These are phyloP conservation scores for Halyomorpha halys DNA, from an alignment of 1,140 invertebrate genomes.

Conservation along the genomic window DNA sequence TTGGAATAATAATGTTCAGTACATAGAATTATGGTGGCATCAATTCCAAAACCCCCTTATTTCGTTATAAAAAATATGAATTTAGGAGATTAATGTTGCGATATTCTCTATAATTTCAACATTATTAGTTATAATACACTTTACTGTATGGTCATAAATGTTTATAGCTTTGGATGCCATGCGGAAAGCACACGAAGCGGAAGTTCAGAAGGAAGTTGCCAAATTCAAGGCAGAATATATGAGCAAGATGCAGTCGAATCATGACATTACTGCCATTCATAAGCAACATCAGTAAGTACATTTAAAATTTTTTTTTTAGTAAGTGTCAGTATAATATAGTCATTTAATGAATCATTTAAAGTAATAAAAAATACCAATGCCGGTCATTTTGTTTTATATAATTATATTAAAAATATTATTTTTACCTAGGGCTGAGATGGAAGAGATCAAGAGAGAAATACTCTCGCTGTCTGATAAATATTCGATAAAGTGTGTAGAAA, in stretches of 20 bases:
- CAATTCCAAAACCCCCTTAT: too few relatives aligned
- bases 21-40: too few relatives aligned
- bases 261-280: conserved; percentile 44
- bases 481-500: conserved; percentile 83
- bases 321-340: too few relatives aligned
- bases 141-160: not conserved
- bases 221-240: conserved; percentile 78
- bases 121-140: not conserved
- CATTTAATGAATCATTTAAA: too few relatives aligned
- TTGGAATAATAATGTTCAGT: too few relatives aligned
- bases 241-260: conserved; percentile 53
- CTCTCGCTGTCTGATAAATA: conserved; percentile 80
- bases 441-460: conserved; percentile 74
- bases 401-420: too few relatives aligned
- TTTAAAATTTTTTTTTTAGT: too few relatives aligned
- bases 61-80: too few relatives aligned
- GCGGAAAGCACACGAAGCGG: conserved; percentile 83
- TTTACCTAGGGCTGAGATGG: conserved; percentile 71
- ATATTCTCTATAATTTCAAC: too few relatives aligned
- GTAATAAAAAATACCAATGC: too few relatives aligned
- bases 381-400: too few relatives aligned
- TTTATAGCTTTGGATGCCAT: conserved; percentile 75
- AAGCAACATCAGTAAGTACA: conserved; percentile 47
- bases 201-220: conserved; percentile 75
- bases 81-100: too few relatives aligned